These are phyloP conservation scores for Aphelocoma coerulescens DNA, from an alignment of 2,113 vertebrate species.

Conservation along the genomic window DNA sequence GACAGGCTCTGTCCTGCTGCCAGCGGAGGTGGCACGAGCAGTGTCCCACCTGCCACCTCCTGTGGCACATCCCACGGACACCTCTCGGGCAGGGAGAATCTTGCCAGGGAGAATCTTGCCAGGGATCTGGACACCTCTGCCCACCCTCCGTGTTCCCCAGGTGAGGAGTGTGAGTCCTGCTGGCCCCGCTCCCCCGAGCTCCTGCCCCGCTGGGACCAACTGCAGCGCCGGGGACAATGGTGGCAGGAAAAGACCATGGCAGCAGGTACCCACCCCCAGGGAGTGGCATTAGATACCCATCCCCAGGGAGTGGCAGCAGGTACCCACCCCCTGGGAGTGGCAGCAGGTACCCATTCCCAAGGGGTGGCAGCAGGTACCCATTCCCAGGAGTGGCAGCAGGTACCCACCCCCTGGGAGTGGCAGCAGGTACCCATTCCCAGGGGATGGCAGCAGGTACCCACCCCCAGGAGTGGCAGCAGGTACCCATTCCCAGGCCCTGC, in stretches of 20 bases:
- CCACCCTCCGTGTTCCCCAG: constrained; percentile 18
- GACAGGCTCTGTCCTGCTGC: background rate
- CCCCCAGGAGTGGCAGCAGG: background rate
- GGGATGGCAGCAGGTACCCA: background rate
- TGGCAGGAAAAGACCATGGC: constrained; percentile 47
- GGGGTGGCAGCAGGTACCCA: background rate
- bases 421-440: constrained; percentile 44
- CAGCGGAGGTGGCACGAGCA: background rate
- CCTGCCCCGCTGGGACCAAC: constrained; percentile 18
- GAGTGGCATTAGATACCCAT: background rate
- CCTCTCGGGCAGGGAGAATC: accelerated
- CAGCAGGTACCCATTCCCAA: background rate
- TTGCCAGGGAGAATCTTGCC: accelerated
- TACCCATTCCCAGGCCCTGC: no score
- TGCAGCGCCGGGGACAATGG: constrained; percentile 57
- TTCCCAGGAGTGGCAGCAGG: background rate
- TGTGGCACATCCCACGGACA: background rate
- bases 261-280: constrained; percentile 41
- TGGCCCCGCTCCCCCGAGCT: background rate
- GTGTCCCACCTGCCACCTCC: background rate
- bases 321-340: background rate
- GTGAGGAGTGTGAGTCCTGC: constrained; percentile 66
- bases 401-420: accelerated
- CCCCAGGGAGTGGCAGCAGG: background rate
- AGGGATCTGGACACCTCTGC: accelerated